Conservation (phyloP, 2,888 invertebrate species). For the Tipula unca region DNA sequence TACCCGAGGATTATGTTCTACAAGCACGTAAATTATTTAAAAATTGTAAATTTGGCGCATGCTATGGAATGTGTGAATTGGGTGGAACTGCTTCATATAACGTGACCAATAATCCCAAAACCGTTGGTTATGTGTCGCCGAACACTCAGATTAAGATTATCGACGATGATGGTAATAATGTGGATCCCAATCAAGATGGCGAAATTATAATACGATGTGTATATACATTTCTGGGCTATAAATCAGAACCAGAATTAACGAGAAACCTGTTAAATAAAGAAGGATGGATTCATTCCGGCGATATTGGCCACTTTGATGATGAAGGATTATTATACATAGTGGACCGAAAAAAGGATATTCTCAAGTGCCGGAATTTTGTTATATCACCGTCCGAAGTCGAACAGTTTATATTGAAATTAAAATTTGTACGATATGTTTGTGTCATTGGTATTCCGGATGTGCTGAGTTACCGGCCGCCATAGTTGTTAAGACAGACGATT, state of each 20-base stretch:
- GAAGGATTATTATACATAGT: conserved; percentile 34
- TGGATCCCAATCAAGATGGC: background rate
- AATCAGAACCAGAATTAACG: conserved; percentile 17
- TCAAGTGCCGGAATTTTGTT: conserved; percentile 26
- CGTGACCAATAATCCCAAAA: background rate
- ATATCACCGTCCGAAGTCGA: conserved; percentile 35
- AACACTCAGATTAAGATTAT: background rate
- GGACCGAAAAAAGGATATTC: conserved; percentile 34
- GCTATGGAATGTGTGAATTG: background rate
- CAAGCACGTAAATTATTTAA: background rate
- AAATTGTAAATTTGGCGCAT: background rate
- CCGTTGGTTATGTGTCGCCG: background rate
- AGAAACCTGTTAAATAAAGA: conserved; percentile 23
- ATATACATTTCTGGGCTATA: conserved; percentile 1
- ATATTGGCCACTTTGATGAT: conserved; percentile 38
- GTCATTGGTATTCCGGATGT: conserved; percentile 20
- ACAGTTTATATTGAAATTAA: conserved; percentile 28
- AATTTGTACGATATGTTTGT: background rate
- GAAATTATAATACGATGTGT: background rate
- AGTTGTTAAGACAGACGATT: conserved; percentile 22
- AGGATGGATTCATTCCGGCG: conserved; percentile 36
- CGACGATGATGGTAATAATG: background rate
- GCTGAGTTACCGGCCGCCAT: background rate
- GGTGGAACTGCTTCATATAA: background rate
- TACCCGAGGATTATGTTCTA: background rate